These are phyloP conservation scores for Heterochromis multidens DNA, from an alignment of 2,113 vertebrate species.

Conservation along the genomic window DNA sequence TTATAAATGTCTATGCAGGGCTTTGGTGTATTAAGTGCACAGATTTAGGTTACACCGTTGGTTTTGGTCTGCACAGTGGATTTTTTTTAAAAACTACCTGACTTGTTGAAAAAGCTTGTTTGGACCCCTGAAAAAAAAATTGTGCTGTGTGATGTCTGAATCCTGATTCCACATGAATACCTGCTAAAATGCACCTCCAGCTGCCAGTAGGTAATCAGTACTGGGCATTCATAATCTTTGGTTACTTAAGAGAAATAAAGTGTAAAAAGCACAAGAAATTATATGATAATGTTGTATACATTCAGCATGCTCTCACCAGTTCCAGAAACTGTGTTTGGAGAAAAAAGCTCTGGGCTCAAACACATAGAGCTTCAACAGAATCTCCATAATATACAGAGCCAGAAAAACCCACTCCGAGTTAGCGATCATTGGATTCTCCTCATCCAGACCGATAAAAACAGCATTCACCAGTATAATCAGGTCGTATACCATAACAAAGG, in stretches of 20 bases:
- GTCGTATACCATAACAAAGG: slow-evolving; percentile 73
- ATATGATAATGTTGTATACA: too few relatives aligned
- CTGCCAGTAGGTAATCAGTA: background rate
- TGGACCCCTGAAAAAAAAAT: background rate
- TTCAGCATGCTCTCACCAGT: slow-evolving; percentile 79
- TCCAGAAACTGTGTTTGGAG: slow-evolving; percentile 88
- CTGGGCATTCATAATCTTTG: background rate
- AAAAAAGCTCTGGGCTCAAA: slow-evolving; percentile 85
- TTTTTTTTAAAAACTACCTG: background rate
- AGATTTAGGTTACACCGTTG: background rate
- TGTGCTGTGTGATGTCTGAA: background rate
- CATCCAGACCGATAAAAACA: slow-evolving; percentile 90
- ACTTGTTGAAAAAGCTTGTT: background rate
- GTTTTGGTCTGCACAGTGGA: background rate
- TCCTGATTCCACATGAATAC: background rate
- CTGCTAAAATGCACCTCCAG: background rate
- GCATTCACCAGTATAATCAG: slow-evolving; percentile 90
- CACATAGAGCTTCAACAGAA: slow-evolving; percentile 90
- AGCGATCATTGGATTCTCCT: slow-evolving; percentile 80
- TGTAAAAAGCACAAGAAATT: background rate
- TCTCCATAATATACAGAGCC: slow-evolving; percentile 85
- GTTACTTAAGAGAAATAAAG: background rate
- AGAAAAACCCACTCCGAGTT: slow-evolving; percentile 88
- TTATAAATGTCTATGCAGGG: background rate
- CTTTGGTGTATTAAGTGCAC: background rate